Evolutionary conservation across 2,888 invertebrate genomes (phyloP).

Genomic region (Mythimna impura): DNA sequence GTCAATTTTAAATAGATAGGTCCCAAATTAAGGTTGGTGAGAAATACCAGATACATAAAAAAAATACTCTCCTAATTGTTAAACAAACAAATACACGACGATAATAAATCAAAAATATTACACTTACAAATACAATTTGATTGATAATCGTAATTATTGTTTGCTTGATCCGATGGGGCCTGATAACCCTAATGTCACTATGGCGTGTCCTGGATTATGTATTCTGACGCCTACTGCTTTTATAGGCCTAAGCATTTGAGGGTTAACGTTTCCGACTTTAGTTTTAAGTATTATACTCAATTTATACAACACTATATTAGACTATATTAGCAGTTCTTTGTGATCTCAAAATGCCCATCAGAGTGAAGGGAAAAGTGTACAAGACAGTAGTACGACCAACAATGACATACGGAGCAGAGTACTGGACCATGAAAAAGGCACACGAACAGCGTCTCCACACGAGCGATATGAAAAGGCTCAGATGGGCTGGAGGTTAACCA

Average conservation of each 20-base stretch:
- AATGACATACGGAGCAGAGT: no score
- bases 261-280: conserved; percentile 37
- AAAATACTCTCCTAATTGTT: conserved; percentile 4
- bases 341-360: no score
- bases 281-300: conserved; percentile 3
- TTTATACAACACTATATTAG: not conserved
- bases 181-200: conserved; percentile 60
- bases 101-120: conserved; percentile 59
- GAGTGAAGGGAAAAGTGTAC: no score
- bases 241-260: conserved; percentile 32
- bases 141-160: conserved; percentile 64
- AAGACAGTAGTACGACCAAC: no score
- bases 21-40: no score
- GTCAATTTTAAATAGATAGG: no score
- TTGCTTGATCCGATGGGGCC: conserved; percentile 41
- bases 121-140: conserved; percentile 47
- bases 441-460: no score
- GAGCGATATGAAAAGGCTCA: no score
- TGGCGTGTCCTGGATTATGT: conserved; percentile 57
- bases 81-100: conserved; percentile 18
- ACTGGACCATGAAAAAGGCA: no score
- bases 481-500: no score
- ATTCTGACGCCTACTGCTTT: conserved; percentile 39
- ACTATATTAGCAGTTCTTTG: no score
- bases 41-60: not conserved